Evolutionary conservation across 2,797 vertebrate genomes (phyloP).

Genomic region (Danio choprae): DNA sequence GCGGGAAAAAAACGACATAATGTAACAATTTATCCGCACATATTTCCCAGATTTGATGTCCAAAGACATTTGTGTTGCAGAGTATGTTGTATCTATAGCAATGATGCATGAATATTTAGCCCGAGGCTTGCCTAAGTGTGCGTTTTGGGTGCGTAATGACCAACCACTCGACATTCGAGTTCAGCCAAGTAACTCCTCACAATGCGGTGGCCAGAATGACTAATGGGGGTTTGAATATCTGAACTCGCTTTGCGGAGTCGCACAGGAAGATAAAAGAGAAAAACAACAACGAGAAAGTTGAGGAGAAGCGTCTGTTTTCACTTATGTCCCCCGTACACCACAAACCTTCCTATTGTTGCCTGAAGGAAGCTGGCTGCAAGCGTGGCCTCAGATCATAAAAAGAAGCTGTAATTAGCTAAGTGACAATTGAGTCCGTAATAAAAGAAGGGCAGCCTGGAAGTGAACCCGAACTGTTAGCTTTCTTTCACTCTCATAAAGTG

Average conservation of each 20-base stretch:
- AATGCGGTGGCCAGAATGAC: conserved; percentile 57
- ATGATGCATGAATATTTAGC: conserved; percentile 57
- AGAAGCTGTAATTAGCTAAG: conserved; percentile 63
- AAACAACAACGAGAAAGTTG: conserved; percentile 57
- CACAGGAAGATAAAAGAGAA: conserved; percentile 62
- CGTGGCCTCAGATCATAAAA: conserved; percentile 53
- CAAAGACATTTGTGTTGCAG: conserved; percentile 26
- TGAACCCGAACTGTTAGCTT: conserved; percentile 51
- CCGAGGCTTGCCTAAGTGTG: conserved; percentile 41
- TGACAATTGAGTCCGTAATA: conserved; percentile 59
- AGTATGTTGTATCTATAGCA: conserved; percentile 50
- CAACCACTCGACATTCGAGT: conserved; percentile 51
- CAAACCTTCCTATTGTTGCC: conserved; percentile 58
- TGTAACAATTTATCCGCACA: conserved; percentile 52
- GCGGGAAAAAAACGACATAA: conserved; percentile 36
- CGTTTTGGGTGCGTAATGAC: conserved; percentile 53
- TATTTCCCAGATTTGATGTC: conserved; percentile 49
- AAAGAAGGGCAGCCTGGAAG: conserved; percentile 53
- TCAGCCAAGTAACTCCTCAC: conserved; percentile 62
- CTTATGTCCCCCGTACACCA: conserved; percentile 50
- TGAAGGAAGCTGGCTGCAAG: conserved; percentile 44
- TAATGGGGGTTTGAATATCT: conserved; percentile 61
- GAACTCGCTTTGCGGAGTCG: conserved; percentile 59
- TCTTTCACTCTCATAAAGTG: conserved; percentile 53
- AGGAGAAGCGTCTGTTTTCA: conserved; percentile 61